These are phyloP conservation scores for Aegithalos caudatus DNA, from an alignment of 2,113 vertebrate species.

Conservation along the genomic window DNA sequence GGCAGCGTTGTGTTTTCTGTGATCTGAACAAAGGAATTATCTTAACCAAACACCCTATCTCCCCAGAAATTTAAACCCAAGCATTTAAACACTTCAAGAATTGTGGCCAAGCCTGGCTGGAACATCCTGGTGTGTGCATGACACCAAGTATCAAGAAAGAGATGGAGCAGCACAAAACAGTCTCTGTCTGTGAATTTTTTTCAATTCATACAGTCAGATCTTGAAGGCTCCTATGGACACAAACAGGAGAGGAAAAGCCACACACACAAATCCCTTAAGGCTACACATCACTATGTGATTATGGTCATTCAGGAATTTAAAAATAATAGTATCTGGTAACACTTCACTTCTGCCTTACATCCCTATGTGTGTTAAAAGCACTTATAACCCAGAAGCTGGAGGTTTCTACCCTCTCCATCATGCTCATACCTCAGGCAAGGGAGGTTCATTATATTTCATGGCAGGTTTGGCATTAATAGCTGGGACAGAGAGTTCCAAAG, in stretches of 20 bases:
- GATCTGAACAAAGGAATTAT: background rate
- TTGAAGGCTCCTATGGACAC: background rate
- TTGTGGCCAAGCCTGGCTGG: background rate
- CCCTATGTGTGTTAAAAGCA: background rate
- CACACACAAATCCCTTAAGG: background rate
- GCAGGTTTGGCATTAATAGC: background rate
- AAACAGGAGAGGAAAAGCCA: background rate
- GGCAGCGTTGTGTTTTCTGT: background rate
- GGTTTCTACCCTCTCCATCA: background rate
- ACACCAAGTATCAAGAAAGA: background rate
- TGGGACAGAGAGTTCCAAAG: background rate
- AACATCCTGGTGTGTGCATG: rapidly evolving
- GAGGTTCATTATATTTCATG: no score
- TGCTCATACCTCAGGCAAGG: background rate
- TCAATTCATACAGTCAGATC: background rate
- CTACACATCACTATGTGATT: background rate
- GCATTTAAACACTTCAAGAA: background rate
- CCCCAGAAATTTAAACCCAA: background rate
- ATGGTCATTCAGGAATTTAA: background rate
- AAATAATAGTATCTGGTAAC: background rate
- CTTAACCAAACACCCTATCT: background rate
- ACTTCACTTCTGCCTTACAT: background rate
- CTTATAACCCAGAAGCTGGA: background rate
- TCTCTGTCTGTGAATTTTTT: background rate
- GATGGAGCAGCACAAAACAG: background rate